Evolutionary conservation across 2,113 vertebrate species (phyloP), one percentile per base, ranked within the genome.

Genomic region (Mus spicilegus): DNA sequence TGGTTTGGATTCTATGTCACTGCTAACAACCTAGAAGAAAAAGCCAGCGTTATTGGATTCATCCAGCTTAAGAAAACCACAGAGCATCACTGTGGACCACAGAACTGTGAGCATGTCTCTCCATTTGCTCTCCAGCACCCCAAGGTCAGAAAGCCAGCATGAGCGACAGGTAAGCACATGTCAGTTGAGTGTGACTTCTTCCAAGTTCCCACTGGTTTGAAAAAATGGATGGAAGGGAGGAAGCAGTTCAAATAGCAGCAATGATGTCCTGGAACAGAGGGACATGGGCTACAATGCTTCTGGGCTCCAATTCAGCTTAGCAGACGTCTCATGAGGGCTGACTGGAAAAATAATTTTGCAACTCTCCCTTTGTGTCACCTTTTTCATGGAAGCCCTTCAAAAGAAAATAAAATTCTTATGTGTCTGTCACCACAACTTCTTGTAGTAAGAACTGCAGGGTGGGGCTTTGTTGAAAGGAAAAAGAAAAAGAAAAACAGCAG

Each of bases 361-460:
- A 28, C 4, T 3, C 24, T 46, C 89, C 36, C 5, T 9, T 67
- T 8, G 9, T 7, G 30, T 65, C 84, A n/a, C 17, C 33, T 90
- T 84, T 95, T 17, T 94, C 70, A 22, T 5, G 2, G 5, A n/a
- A 77, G 36, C 26, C 39, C 22, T 93, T 70, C 65, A 76, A 94
- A 95, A 78, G 76, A 95, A 95, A 95, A 97, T 75, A 93, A 93
- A 95, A 95, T 93, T 95, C 90, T 78, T 84, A n/a, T 30, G 8
- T 39, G 0, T 98, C 97, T 97, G 92, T 97, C 97, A 95, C n/a
- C 95, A 96, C 16, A 22, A 73, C 69, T 63, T 30, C 70, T 90
- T 58, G 72, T 11, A 22, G 75, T 85, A 73, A 97, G 77, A 96
- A 96, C 91, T 49, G 77, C 17, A 95, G 96, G 90, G 93, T 95